Base-by-base conservation (phyloP, 2,888 invertebrate species). In the Lepetodrilus schrolli region DNA sequence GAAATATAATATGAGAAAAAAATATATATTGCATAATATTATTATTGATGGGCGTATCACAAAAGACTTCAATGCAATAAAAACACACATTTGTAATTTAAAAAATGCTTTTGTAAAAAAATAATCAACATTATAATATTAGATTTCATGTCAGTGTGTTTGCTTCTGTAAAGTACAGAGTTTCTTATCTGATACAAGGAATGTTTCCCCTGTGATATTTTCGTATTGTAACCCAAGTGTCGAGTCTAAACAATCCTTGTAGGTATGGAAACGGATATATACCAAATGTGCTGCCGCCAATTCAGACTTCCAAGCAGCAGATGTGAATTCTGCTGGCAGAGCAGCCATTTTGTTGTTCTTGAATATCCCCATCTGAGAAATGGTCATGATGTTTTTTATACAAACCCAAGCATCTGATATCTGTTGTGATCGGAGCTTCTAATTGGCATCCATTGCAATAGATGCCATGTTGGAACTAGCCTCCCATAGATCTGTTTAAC, bases 291-390 rank as follows among this genome's bases (percentile, higher is more conserved):
- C 30, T 58, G 58, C 26, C 58, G 34, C 30, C 30, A 23, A n/a
- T 10, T 23, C 13, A 21, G 10, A 58, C 34, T 30, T n/a, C 10
- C 34, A 34, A 58, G 17, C 13, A 30, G 58, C 58, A 58, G n/a
- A 58, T 7, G n/a, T 23, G 20, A 50, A 21, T 17, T 50, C 7
- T 17, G 30, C 58, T 34, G 17, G 30, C 58, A 30, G 58, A 34
- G 58, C 20, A 34, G 58, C 58, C 58, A 58, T 58, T 58, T 58
- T 58, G 58, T 58, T 58, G 26, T 58, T 58, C 58, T 58, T 17
- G 21, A 58, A 13, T 13, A 30, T n/a, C 26, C 58, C 58, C 58
- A 58, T 30, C 26, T 58, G 58, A 58, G 30, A 30, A 23, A 30
- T 30, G 58, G 26, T 58, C 58, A 13, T 4, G 23, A 30, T 26